Conservation (phyloP, 2,888 invertebrate species). For the Nymphalis polychloros region DNA sequence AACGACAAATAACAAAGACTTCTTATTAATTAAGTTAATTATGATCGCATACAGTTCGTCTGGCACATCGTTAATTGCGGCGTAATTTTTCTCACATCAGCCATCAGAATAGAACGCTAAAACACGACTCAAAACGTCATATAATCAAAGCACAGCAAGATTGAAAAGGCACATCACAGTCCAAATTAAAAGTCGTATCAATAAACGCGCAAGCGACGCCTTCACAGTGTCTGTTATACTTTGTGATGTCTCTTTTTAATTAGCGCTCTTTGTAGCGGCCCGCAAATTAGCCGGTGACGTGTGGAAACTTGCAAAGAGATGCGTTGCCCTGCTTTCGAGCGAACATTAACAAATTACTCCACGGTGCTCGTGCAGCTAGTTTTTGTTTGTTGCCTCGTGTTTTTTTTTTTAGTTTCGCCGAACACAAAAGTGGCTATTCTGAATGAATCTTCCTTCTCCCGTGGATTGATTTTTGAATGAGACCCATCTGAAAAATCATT, state of each 20-base stretch:
- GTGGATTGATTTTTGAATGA: constrained; percentile 1
- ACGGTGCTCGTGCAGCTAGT: constrained; percentile 12
- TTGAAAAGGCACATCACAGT: constrained; percentile 34
- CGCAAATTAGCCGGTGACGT: constrained; percentile 76
- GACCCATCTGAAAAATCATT: too few species aligned
- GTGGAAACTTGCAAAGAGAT: constrained; percentile 53
- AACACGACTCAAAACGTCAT: constrained; percentile 22
- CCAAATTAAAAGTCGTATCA: constrained; percentile 41
- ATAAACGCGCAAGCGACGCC: constrained; percentile 33
- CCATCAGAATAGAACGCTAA: background rate
- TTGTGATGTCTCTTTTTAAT: constrained; percentile 79
- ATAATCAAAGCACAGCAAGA: constrained; percentile 27
- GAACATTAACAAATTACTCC: constrained; percentile 62
- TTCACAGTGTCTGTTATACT: constrained; percentile 53
- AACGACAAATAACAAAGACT: too few species aligned
- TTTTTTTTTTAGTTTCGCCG: constrained; percentile 4
- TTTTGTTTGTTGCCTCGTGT: constrained; percentile 21
- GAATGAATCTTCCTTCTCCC: constrained; percentile 2
- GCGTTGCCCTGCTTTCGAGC: constrained; percentile 45
- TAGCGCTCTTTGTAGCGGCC: constrained; percentile 75
- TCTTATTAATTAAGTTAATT: too few species aligned
- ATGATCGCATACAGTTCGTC: too few species aligned
- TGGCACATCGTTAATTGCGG: too few species aligned
- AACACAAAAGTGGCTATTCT: constrained; percentile 9
- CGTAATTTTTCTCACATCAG: too few species aligned